Conservation (phyloP, 2,888 invertebrate genomes). For the Nomada fucata region DNA sequence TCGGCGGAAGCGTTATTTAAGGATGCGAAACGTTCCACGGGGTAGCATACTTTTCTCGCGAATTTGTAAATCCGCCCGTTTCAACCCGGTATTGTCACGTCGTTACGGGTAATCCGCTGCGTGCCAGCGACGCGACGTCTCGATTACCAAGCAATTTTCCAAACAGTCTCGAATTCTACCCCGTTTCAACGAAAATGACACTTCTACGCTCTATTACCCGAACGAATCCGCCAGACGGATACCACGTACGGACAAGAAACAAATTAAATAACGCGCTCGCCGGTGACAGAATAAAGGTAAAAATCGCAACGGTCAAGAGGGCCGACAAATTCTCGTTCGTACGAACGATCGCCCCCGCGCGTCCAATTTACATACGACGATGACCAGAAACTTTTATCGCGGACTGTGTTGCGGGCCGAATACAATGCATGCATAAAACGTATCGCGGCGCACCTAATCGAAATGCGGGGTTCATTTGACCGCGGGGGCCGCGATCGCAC, state of each 20-base stretch:
- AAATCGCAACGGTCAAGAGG: slow-evolving; percentile 26
- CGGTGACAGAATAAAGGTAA: slow-evolving; percentile 23
- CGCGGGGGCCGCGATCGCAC: slow-evolving; percentile 64
- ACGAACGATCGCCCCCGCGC: slow-evolving; percentile 9
- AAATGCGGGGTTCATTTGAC: slow-evolving; percentile 66
- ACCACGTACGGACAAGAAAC: too few species aligned
- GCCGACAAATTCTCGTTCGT: slow-evolving; percentile 43
- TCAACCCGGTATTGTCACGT: neutral
- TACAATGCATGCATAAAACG: slow-evolving; percentile 67
- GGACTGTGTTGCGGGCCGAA: slow-evolving; percentile 57
- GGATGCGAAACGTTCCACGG: neutral
- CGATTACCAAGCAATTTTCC: neutral
- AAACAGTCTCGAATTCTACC: too few species aligned
- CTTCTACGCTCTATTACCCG: too few species aligned
- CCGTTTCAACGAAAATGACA: too few species aligned
- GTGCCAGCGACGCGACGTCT: neutral
- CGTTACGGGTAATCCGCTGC: neutral
- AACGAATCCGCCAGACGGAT: too few species aligned
- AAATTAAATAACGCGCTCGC: neutral
- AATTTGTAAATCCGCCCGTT: slow-evolving; percentile 2
- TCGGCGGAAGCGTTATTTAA: slow-evolving; percentile 28
- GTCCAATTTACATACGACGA: slow-evolving; percentile 35
- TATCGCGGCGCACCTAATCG: slow-evolving; percentile 65
- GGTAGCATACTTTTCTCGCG: neutral
- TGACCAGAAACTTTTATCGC: slow-evolving; percentile 53